These are phyloP conservation scores for Sylvilagus floridanus DNA, from an alignment of 2,797 vertebrate genomes.

Conservation along the genomic window DNA sequence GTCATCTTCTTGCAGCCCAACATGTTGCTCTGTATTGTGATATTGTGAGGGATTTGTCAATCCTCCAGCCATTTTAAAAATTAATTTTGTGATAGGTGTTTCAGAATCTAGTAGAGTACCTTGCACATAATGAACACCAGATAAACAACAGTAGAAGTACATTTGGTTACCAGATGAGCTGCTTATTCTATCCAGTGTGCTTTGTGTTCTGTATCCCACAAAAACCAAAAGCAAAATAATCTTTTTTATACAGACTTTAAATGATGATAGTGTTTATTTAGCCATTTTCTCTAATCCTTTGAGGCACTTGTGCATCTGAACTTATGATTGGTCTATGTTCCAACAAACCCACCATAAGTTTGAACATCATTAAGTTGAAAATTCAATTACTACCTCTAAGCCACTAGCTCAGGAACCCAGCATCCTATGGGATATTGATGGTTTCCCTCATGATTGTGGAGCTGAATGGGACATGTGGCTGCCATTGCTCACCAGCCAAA, in stretches of 20 bases:
- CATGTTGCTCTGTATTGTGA: not conserved
- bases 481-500: not conserved
- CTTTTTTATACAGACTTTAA: not conserved
- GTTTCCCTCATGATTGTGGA: not conserved
- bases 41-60: conserved; percentile 16
- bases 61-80: conserved; percentile 49
- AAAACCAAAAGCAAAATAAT: not conserved
- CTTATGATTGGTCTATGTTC: not conserved
- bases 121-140: not conserved
- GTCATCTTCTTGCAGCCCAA: conserved; percentile 44
- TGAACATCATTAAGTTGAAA: not conserved
- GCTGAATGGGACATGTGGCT: fast-evolving
- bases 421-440: not conserved
- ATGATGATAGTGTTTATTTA: not conserved
- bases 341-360: not conserved
- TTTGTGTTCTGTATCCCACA: not conserved
- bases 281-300: not conserved
- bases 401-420: no score
- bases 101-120: conserved; percentile 1
- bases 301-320: not conserved
- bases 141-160: not conserved
- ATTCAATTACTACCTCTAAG: not conserved
- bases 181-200: not conserved
- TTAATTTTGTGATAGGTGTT: conserved; percentile 59
- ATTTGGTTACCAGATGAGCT: conserved; percentile 7